Base-by-base conservation (phyloP, 2,797 vertebrate genomes). In the Schizopygopsis malacanthus region DNA sequence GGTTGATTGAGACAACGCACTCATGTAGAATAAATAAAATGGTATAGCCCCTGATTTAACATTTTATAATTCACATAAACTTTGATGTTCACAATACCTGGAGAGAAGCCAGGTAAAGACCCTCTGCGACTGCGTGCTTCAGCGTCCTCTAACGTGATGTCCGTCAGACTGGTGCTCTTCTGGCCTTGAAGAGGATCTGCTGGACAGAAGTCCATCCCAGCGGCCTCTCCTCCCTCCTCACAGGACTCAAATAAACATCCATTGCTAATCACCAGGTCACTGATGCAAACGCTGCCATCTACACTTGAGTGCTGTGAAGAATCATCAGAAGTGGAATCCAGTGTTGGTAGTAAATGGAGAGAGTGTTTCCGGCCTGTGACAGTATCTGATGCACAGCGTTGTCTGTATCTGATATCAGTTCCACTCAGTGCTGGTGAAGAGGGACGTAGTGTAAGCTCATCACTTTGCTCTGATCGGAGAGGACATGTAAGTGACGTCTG, bases 141-240 rank as follows among this genome's bases (percentile, higher is more conserved):
- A 3, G 92, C 94, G 47, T 96, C 95, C 61, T 96, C 96, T 91
- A 97, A 95, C 90, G 95, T 94, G 87, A 98, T 95, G 81, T 99
- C 97, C 73, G 96, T 97, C 63, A 99, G 95, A 90, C 97, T 98
- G 88, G 95, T 96, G 92, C 97, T 98, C 91, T 97, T 98, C 93
- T 97, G 96, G 10, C 95, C 96, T 89, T 95, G 95, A 92, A 97
- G 93, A 0, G 94, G 93, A 61, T 93, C 90, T 22, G 96, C 96
- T 90, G 95, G 91, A 88, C 91, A 95, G 75, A 92, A 79, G 11
- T 83, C 87, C 92, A 89, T 18, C 92, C 90, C 71, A 92, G 91
- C 84, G 95, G 89, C 94, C 86, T 95, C 95, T 87, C 92, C 94
- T 65, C 92, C 84, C 28, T 93, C 91, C 73, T 96, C 95, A 72